A percentile compares a stretch with the other conserved stretches of the same genome.
Evolutionary conservation across 2,888 invertebrate genomes (phyloP).

Genomic region (Scaptodrosophila latifasciaeformis): DNA sequence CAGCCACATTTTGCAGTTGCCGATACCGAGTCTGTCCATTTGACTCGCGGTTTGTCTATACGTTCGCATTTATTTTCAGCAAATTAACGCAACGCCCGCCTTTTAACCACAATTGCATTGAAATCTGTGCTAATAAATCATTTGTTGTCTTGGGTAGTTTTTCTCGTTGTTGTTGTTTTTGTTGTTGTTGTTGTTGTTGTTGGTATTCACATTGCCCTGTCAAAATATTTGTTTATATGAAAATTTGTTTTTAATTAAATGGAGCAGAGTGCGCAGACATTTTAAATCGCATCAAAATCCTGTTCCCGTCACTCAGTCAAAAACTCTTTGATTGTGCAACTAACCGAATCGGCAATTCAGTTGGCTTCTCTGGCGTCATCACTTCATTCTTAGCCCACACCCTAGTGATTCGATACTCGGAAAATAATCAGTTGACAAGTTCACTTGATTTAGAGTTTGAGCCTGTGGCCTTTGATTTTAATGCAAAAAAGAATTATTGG

Average conservation of each 20-base stretch:
- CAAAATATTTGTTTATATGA: conserved; percentile 60
- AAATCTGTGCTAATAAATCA: conserved; percentile 63
- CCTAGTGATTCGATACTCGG: too few relatives aligned
- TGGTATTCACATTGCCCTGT: conserved; percentile 29
- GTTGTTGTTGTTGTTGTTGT: conserved; percentile 9
- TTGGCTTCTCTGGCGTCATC: too few relatives aligned
- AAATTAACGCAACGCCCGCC: conserved; percentile 54
- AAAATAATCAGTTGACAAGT: conserved; percentile 43
- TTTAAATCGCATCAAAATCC: conserved; percentile 47
- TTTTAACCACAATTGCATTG: conserved; percentile 21
- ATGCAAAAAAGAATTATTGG: too few relatives aligned
- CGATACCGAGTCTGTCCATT: conserved; percentile 16
- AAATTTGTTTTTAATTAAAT: conserved; percentile 62
- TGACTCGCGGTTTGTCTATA: background rate
- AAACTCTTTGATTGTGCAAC: conserved; percentile 60
- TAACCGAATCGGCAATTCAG: conserved; percentile 41
- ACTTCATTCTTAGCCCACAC: too few relatives aligned
- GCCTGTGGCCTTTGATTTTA: conserved; percentile 40
- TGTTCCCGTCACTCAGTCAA: conserved; percentile 60
- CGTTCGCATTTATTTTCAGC: conserved; percentile 61
- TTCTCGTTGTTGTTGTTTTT: conserved; percentile 10
- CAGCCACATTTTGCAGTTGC: conserved; percentile 39
- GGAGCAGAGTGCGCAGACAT: conserved; percentile 29
- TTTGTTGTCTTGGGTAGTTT: conserved; percentile 47
- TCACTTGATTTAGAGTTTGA: conserved; percentile 52